Evolutionary conservation across 1,140 invertebrate genomes (phyloP), one percentile per base, ranked within the genome.

Genomic region (Pseudomyrmex sp.): DNA sequence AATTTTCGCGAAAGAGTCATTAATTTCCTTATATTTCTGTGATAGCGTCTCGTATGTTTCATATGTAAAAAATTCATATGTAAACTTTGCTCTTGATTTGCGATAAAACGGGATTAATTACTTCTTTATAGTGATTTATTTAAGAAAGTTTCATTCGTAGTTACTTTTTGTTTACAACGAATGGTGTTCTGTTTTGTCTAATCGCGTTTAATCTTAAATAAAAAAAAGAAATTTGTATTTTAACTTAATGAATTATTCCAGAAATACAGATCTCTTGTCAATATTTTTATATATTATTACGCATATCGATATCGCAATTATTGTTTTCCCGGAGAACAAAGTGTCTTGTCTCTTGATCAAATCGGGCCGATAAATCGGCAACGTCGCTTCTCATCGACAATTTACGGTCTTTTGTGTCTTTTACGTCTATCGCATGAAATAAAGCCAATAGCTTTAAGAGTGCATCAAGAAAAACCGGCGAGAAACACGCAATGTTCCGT

Each of bases 391-490:
- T 63, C 5, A 26, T 72, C 61, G 75, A 35, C 66, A 85, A 89
- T 89, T 86, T 85, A 87, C 61, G n/a, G 26, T 76, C 61, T 88
- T 85, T 91, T 90, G 83, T 86, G 65, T 89, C 48, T 23, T 23
- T 23, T 23, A 72, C 12, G 87, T 80, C 63, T 63, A 77, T 74
- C 82, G 73, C 13, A 54, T 35, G 61, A 56, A 66, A 58, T 54
- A 69, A 62, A 61, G 18, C 44, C 12, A 35, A 68, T 48, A 48
- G 13, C 18, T 3, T 75, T 63, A 1, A 44, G 2, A 35, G 7
- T 1, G 15, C 15, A 52, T 12, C 35, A 7, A 35, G 35, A 35
- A 35, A 65, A 26, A 76, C 35, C 1, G n/a, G 2, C 26, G 10
- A 8, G 3, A 63, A 62, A 63, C n/a, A 10, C 46, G 46, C 26